Evolutionary conservation across 2,113 vertebrate genomes (phyloP), one percentile per base, ranked within the genome.

Genomic region (Oreochromis niloticus): DNA sequence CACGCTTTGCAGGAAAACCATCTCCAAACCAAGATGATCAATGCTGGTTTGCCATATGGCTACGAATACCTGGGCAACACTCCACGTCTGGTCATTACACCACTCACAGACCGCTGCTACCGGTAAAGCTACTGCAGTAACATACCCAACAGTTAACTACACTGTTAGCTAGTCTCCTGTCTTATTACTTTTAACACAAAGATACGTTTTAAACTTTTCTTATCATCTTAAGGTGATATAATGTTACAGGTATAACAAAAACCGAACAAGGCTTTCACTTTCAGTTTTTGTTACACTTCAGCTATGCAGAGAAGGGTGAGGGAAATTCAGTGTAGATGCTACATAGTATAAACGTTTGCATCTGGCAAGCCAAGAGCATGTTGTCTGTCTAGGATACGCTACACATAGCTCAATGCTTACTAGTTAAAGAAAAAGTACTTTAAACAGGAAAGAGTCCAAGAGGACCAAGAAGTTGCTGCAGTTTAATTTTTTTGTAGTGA

Each of bases 21-120:
- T 12, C 96, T 99, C 41, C 95, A 98, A 94, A 99, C 97, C 85
- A 98, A 97, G 92, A 98, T 98, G 98, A 98, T 98, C 88, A 98
- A 98, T 85, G 97, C 98, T n/a, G 97, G 97, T 34, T 95, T 98
- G 92, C 95, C 94, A 8, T 98, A 98, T 63, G 97, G 98, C n/a
- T 98, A 98, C 1, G 97, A 98, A 36, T 98, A 98, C 85, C 96
- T 98, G 82, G 97, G 97, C 43, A 98, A 98, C 91, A 98, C 97
- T 2, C 96, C 97, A 11, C 94, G 97, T 24, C 90, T 98, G 89
- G 97, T 98, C 90, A 98, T 98, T 85, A 98, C 97, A 8, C 98
- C 98, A 5, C 97, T 98, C 84, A 98, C 97, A 9, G 98, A 98
- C 90, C 96, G 98, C 91, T 98, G 98, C 92, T 98, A 98, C 96